These are phyloP conservation scores for Dallia pectoralis DNA, from an alignment of 2,797 vertebrate genomes.

Conservation along the genomic window DNA sequence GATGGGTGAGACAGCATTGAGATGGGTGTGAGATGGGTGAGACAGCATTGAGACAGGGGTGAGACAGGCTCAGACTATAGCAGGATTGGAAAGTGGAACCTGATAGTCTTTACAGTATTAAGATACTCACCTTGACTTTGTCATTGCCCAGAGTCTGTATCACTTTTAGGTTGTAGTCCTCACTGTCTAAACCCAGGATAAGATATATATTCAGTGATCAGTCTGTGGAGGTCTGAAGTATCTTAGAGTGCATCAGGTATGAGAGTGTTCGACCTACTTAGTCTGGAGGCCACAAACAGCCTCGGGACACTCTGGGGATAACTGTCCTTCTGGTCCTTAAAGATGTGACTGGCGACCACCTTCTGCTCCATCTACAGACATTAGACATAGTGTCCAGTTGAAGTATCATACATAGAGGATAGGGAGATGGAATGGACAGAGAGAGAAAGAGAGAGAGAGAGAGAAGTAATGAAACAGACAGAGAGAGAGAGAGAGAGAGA, in stretches of 20 bases:
- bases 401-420: background rate
- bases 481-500: background rate
- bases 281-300: conserved; percentile 90
- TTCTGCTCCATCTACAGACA: conserved; percentile 88
- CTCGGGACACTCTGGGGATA: conserved; percentile 92
- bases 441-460: background rate
- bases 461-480: background rate
- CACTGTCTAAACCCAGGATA: conserved; percentile 73
- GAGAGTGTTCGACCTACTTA: conserved; percentile 72
- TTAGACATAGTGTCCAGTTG: background rate
- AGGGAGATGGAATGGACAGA: background rate
- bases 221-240: background rate
- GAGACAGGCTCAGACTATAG: background rate
- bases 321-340: conserved; percentile 93
- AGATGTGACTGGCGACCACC: conserved; percentile 91
- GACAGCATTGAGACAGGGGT: background rate
- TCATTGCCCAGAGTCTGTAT: conserved; percentile 87
- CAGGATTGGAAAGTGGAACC: background rate
- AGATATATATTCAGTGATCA: conserved; percentile 21
- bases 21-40: background rate
- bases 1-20: background rate
- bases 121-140: conserved; percentile 83
- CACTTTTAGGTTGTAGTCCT: conserved; percentile 91
- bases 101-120: background rate
- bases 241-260: background rate